Base-by-base conservation (phyloP, 1,140 invertebrate species). In the Paracyclopina nana region DNA sequence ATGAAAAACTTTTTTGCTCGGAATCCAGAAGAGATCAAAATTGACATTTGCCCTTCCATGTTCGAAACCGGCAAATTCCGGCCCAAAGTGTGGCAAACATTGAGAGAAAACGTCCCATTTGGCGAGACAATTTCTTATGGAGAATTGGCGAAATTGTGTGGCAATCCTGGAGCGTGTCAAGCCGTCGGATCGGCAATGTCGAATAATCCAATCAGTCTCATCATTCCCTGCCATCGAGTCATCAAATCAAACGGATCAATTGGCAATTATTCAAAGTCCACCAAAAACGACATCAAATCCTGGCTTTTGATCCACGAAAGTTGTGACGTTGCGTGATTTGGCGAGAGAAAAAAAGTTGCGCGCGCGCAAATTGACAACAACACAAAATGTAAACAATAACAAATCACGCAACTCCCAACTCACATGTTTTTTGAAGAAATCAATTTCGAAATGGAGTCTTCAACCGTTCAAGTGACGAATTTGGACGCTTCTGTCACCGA, bases 181-280 rank as follows among this genome's bases (percentile, higher is more conserved):
- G 46, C 46, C 5, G 46, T 48, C 16, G 46, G 46, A 48, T 28
- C 46, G 16, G 46, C 46, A 4, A 48, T 48, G 46, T 9, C n/a
- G 11, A 48, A 28, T 16, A 48, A 48, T 30, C 46, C 46, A 2
- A 28, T 48, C 16, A 16, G 22, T 28, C 5, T 48, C 16, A 29
- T 48, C 27, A 26, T 48, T 4, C 46, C 46, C n/a, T 48, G 46
- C 22, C 46, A 48, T 29, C 22, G 46, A 9, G 34, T 38, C 5
- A 20, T 38, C 34, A 38, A 38, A 9, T 38, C 34, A 16, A 20
- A 38, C 34, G 34, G 34, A 38, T 38, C 34, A 4, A 16, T 4
- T 2, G 34, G 34, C 5, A 38, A 38, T 38, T 38, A 38, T 20
- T n/a, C 34, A 9, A 38, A 38, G 20, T 38, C 34, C 34, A 38